A percentile compares a stretch with the other conserved stretches of the same genome.
phyloP scores from a whole-genome alignment of 2,888 invertebrate genomes.

The Cyclophora punctaria region DNA sequence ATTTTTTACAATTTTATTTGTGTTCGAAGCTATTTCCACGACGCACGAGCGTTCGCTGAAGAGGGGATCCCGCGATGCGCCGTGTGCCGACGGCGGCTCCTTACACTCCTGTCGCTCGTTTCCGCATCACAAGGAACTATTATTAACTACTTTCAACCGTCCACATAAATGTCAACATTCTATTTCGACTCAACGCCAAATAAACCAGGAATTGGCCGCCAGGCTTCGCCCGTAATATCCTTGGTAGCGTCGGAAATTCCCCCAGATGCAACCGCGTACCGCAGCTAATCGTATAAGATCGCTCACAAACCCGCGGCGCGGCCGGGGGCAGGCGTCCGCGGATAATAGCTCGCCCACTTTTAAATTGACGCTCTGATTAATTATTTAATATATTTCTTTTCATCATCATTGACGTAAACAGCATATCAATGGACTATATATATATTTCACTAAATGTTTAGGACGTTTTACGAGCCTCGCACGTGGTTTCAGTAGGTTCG shows the following conservation, averaged over 20 bases:
- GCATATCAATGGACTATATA: constrained; percentile 16
- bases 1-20: constrained; percentile 40
- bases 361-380: not conserved
- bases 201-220: too few species aligned
- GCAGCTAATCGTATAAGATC: too few species aligned
- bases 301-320: not conserved
- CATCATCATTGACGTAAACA: constrained; percentile 13
- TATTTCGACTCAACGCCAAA: too few species aligned
- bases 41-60: not conserved
- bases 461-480: constrained; percentile 1
- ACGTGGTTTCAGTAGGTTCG: not conserved
- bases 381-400: not conserved
- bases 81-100: too few species aligned
- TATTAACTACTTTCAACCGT: too few species aligned
- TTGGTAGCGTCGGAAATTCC: not conserved
- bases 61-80: too few species aligned
- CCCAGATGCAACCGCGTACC: too few species aligned
- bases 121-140: too few species aligned
- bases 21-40: constrained; percentile 14
- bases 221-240: too few species aligned
- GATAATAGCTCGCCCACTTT: too few species aligned
- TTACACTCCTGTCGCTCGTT: too few species aligned
- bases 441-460: constrained; percentile 11
- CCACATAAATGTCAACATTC: too few species aligned
- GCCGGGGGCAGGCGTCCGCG: not conserved